Conservation (phyloP, 1,140 invertebrate genomes). For the Homalodisca vitripennis region DNA sequence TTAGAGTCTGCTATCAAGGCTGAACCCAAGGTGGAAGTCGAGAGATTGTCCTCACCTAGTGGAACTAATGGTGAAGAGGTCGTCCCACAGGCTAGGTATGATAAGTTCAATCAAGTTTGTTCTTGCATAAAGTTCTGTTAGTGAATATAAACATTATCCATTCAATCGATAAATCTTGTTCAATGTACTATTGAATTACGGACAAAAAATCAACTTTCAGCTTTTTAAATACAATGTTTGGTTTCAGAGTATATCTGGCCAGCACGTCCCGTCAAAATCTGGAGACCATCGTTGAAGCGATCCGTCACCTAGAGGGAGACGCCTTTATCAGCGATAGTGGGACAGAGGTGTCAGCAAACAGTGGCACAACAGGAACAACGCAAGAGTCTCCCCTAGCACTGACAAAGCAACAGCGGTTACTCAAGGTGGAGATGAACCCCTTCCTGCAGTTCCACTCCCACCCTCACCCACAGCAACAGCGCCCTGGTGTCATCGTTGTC, state of each 20-base stretch:
- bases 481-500: slow-evolving; percentile 83
- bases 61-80: slow-evolving; percentile 40
- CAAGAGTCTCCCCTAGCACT: slow-evolving; percentile 73
- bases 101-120: no score
- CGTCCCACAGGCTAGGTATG: slow-evolving; percentile 43
- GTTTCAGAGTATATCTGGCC: slow-evolving; percentile 61
- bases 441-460: slow-evolving; percentile 59
- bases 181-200: no score
- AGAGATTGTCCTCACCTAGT: slow-evolving; percentile 54
- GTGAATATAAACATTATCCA: no score
- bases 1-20: slow-evolving; percentile 83
- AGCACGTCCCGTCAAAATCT: slow-evolving; percentile 89
- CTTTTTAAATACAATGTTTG: no score
- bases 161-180: no score
- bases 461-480: slow-evolving; percentile 59
- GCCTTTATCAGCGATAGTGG: slow-evolving; percentile 39
- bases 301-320: slow-evolving; percentile 88
- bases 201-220: no score
- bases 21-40: slow-evolving; percentile 81
- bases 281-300: slow-evolving; percentile 97
- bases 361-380: slow-evolving; percentile 28
- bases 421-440: slow-evolving; percentile 62
- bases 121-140: no score
- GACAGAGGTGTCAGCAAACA: background rate
- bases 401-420: slow-evolving; percentile 55